phyloP scores from a whole-genome alignment of 2,797 vertebrate species.

The Propithecus deckenii region DNA sequence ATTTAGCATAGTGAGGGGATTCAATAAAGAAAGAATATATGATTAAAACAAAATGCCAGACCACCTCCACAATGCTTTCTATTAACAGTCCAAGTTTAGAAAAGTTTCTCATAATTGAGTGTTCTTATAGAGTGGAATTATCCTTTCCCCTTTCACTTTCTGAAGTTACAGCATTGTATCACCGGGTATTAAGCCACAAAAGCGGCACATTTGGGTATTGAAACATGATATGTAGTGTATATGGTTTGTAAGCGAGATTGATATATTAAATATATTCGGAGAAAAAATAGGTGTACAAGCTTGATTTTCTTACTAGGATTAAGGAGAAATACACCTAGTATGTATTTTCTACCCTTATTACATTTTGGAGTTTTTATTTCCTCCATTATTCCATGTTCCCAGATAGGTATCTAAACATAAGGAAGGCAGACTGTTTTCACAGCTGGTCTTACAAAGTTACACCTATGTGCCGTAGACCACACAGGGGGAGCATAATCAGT shows the following conservation, averaged over 20 bases:
- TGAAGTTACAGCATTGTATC: conserved; percentile 27
- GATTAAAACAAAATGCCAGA: conserved; percentile 13
- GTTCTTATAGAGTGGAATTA: neutral
- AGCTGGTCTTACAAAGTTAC: conserved; percentile 79
- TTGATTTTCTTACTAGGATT: conserved; percentile 69
- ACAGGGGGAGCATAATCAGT: conserved; percentile 75
- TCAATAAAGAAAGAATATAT: neutral
- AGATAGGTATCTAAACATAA: conserved; percentile 84
- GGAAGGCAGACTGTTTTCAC: conserved; percentile 84
- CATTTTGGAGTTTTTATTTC: conserved; percentile 76
- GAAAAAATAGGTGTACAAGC: conserved; percentile 66
- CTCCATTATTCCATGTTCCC: conserved; percentile 75
- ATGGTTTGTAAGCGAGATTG: conserved; percentile 45
- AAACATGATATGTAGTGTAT: conserved; percentile 14
- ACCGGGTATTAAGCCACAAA: conserved; percentile 1
- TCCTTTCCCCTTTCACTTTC: neutral
- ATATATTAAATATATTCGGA: conserved; percentile 54
- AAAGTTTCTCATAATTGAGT: neutral
- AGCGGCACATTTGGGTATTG: neutral
- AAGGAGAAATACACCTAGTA: conserved; percentile 52
- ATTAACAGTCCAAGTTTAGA: neutral
- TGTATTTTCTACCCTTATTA: conserved; percentile 68
- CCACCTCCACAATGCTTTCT: neutral
- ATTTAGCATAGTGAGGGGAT: neutral
- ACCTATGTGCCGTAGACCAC: conserved; percentile 83